Conservation (phyloP, 2,888 invertebrate genomes). For the Liodrosophila aerea region DNA sequence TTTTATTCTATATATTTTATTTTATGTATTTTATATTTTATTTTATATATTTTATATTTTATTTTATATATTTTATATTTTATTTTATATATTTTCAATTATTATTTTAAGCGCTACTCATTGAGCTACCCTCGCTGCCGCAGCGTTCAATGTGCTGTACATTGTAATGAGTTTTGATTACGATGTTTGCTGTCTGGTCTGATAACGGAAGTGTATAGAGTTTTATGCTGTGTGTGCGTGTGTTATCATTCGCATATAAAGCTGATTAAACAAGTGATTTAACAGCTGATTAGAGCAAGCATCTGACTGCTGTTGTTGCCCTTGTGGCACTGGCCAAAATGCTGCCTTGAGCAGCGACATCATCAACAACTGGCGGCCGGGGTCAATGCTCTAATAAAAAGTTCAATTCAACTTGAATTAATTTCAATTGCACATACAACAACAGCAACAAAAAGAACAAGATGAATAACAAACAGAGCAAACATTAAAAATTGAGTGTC, state of each 20-base stretch:
- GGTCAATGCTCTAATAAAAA: constrained; percentile 75
- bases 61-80: no score
- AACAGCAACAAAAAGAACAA: constrained; percentile 1
- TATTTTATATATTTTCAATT: not conserved
- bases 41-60: no score
- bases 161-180: constrained; percentile 56
- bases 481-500: constrained; percentile 40
- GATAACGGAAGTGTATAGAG: constrained; percentile 50
- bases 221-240: constrained; percentile 15
- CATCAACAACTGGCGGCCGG: constrained; percentile 19
- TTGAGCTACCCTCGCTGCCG: constrained; percentile 14
- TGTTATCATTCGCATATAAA: constrained; percentile 49
- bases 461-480: constrained; percentile 17
- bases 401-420: constrained; percentile 75
- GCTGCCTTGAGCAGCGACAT: constrained; percentile 26
- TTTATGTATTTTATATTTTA: no score
- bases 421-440: constrained; percentile 69
- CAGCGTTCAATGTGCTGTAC: constrained; percentile 4
- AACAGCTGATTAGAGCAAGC: constrained; percentile 44
- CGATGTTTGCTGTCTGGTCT: constrained; percentile 48
- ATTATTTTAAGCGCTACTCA: constrained; percentile 5
- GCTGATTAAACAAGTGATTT: constrained; percentile 73
- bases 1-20: no score
- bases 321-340: constrained; percentile 9
- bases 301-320: constrained; percentile 6